Evolutionary conservation across 92 coral and sea anemone genomes (phyloP), one percentile per base, ranked within the genome.

Genomic region (Epizoanthus fatuus): DNA sequence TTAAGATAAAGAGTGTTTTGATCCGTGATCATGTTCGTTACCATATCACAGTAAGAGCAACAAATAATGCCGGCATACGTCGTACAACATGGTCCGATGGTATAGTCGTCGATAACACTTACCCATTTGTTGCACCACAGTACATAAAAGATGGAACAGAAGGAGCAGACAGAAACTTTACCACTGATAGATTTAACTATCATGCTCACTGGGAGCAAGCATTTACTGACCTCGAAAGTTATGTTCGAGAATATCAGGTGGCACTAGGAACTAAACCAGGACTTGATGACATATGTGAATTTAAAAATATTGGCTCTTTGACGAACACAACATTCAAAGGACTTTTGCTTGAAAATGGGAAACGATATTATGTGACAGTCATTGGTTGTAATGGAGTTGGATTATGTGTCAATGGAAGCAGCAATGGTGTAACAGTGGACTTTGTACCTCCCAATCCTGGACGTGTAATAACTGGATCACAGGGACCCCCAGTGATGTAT

Each of bases 151-250:
- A 95, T 80, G 98, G 98, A 39, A 15, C 38, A 16, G 25, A 85
- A 73, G 95, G 93, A 69, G 68, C 59, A 37, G 98, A 95, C 86
- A 86, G 29, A 22, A 93, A 95, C 56, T 95, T 74, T 38, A 93
- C 87, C n/a, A 86, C 53, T 2, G 89, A 80, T 3, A 85, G 81
- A 5, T 90, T 72, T 5, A 32, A 58, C 10, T 95, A 78, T 77
- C 90, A 92, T 45, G 92, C 92, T 44, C 97, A 93, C 47, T 95
- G 98, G 98, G 92, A 93, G n/a, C 93, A 95, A 80, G 98, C 98
- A 0, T 95, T 93, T 68, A 72, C 84, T 5, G 98, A 95, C 74
- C 89, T 94, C 12, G 98, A 95, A 72, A 95, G 96, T 83, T 95
- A 95, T 2, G 52, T 95, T 25, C 82, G 17, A 0, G 92, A 91